phyloP scores from a whole-genome alignment of 2,888 invertebrate genomes.

The Calephelis perditalis region DNA sequence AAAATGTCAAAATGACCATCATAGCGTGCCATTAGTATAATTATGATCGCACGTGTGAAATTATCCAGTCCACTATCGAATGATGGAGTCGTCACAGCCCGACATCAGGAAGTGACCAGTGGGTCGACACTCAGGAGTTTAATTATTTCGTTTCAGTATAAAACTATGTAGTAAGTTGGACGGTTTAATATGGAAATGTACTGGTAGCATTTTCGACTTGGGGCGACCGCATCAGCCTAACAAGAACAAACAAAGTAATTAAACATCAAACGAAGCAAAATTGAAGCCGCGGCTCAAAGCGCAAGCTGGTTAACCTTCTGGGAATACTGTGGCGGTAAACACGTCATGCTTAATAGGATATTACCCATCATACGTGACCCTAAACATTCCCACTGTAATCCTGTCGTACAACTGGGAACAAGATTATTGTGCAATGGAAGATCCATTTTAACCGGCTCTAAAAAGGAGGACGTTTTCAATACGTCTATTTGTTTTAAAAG shows the following conservation, averaged over 20 bases:
- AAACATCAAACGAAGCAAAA: constrained; percentile 73
- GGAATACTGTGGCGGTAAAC: constrained; percentile 16
- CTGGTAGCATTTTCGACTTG: constrained; percentile 66
- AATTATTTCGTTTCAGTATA: constrained; percentile 64
- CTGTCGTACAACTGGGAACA: not conserved
- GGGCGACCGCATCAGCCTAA: constrained; percentile 62
- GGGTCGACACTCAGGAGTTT: too few relatives aligned
- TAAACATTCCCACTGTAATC: not conserved
- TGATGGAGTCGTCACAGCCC: too few relatives aligned
- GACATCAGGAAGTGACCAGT: too few relatives aligned
- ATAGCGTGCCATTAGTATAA: too few relatives aligned
- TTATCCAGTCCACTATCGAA: too few relatives aligned
- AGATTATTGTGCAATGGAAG: not conserved
- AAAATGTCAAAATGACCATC: too few relatives aligned
- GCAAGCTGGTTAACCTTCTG: constrained; percentile 19
- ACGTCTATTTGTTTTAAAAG: too few relatives aligned
- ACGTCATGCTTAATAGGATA: constrained; percentile 14
- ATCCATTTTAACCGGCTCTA: not conserved
- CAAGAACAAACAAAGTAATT: constrained; percentile 77
- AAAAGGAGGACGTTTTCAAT: too few relatives aligned
- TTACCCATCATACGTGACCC: constrained; percentile 16
- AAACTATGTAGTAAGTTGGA: constrained; percentile 69
- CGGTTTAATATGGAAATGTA: constrained; percentile 73
- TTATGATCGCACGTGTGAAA: too few relatives aligned
- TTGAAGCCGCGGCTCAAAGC: constrained; percentile 67